Base-by-base conservation (phyloP, 2,888 invertebrate genomes). In the Himalopsyche anomala region DNA sequence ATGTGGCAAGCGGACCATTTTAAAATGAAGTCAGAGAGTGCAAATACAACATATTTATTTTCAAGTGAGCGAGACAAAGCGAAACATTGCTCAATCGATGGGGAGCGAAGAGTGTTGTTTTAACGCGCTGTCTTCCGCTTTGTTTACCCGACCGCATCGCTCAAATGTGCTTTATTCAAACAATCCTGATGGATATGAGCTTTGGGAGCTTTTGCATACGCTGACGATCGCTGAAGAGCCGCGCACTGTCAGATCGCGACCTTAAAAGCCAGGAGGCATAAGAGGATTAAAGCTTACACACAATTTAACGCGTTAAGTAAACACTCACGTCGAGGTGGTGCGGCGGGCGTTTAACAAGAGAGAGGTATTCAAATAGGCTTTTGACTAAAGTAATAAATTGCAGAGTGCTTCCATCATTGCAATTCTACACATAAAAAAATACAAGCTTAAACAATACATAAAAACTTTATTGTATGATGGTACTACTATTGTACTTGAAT, bases 191-290 rank as follows among this genome's bases (percentile, higher is more conserved):
- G 51, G 81, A 81, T 81, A 81, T 51, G 81, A 81, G 51, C 45
- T 51, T 51, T 81, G 42, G 45, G 28, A 42, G 81, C 38, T 56
- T 28, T 62, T 28, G 12, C 81, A 28, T 42, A 42, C 82, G 12
- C 81, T 40, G 19, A 42, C 82, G 85, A 80, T 83, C 80, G 80
- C 81, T 85, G 85, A 83, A 82, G 54, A 69, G 62, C 19, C 62
- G 81, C 82, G 56, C 85, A 81, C 85, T 82, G 62, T 83, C 85
- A 87, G 84, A 87, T 84, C 79, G 82, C 51, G 80, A 74, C 81
- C 86, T 87, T 87, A 84, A 86, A 86, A 86, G 83, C 86, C 84
- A 86, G 82, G 80, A 84, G 84, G 85, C 83, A 80, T 86, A 87
- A 86, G 86, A 86, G 87, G 86, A 83, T 86, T 87, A 86, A 19